These are phyloP conservation scores for Ploceus nigricollis DNA, from an alignment of 2,113 vertebrate species.

Conservation along the genomic window DNA sequence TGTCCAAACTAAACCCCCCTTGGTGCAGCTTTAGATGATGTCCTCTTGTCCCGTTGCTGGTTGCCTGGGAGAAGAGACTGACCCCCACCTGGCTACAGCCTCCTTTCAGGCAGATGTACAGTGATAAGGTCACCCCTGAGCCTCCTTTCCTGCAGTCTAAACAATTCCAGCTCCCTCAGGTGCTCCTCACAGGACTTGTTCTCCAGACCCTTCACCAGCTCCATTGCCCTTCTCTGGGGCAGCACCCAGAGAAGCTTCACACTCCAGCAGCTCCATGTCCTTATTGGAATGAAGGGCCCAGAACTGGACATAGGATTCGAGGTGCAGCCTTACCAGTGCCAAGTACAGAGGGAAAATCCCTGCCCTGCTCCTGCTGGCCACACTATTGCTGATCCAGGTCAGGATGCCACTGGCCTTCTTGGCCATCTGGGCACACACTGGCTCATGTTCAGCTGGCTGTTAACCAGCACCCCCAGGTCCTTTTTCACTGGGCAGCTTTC, in stretches of 20 bases:
- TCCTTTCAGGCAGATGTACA: background rate
- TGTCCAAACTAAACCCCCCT: too few relatives aligned
- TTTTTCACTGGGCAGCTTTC: background rate
- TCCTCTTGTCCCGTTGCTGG: background rate
- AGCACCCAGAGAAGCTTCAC: background rate
- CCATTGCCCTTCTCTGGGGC: background rate
- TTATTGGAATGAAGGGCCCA: background rate
- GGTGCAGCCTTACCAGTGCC: accelerated
- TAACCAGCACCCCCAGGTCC: background rate
- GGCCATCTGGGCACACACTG: background rate
- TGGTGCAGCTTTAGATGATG: background rate
- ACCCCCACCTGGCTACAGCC: accelerated
- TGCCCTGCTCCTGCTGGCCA: background rate
- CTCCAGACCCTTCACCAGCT: background rate
- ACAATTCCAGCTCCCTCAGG: background rate
- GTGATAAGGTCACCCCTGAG: background rate
- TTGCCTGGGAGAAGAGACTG: background rate
- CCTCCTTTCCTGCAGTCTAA: background rate
- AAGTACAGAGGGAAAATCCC: accelerated
- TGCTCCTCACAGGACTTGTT: background rate
- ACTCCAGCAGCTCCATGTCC: too few relatives aligned
- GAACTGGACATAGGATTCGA: background rate
- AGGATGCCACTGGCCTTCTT: background rate
- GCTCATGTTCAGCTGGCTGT: background rate
- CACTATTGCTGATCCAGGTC: accelerated